Conservation (phyloP, 1,140 invertebrate species). For the Diachasma alloeum region DNA sequence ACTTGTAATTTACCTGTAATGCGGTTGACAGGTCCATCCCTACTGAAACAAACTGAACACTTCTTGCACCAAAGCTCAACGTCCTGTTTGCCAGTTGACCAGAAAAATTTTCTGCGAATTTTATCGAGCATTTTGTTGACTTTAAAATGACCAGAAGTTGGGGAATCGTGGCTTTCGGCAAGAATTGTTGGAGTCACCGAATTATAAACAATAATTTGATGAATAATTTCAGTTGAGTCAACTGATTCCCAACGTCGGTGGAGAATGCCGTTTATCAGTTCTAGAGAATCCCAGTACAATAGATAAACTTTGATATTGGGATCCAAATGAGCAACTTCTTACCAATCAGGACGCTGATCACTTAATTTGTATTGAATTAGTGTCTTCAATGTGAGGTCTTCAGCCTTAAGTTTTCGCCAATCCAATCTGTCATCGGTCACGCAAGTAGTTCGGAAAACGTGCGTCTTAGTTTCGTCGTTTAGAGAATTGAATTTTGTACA, state of each 20-base stretch:
- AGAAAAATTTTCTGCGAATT: too few relatives aligned
- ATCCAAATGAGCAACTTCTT: not conserved
- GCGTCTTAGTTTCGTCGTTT: not conserved
- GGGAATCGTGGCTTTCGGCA: too few relatives aligned
- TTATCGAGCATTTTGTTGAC: too few relatives aligned
- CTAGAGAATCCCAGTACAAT: not conserved
- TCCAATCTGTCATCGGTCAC: not conserved
- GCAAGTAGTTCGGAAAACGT: not conserved
- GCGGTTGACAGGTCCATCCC: too few relatives aligned
- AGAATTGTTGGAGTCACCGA: not conserved
- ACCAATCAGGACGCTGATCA: not conserved
- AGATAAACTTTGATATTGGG: not conserved
- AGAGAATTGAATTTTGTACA: not conserved
- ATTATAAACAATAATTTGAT: not conserved
- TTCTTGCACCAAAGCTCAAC: too few relatives aligned
- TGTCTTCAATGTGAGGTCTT: not conserved
- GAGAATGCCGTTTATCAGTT: not conserved
- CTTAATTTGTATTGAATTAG: not conserved
- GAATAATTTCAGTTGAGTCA: not conserved
- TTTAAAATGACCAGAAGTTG: too few relatives aligned
- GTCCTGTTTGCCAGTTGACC: too few relatives aligned
- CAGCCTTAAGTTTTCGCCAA: not conserved
- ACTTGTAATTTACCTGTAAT: conserved; percentile 25
- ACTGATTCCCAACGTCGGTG: too few relatives aligned
- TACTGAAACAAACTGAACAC: too few relatives aligned